Evolutionary conservation across 2,888 invertebrate species (phyloP).

Genomic region (Cryptocheilus praepositus): DNA sequence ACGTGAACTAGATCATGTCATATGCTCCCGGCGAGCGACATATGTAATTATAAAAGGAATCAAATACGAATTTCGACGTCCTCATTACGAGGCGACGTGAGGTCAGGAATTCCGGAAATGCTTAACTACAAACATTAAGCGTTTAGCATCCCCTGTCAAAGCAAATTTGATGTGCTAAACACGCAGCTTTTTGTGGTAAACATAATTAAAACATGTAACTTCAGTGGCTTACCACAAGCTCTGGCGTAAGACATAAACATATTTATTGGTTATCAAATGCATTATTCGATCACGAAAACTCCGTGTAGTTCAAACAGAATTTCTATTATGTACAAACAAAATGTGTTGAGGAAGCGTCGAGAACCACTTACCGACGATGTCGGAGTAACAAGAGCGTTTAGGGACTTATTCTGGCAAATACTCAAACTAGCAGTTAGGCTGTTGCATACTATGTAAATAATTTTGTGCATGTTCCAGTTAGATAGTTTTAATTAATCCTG

Average conservation of each 20-base stretch:
- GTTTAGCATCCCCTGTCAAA: not conserved
- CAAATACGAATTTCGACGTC: conserved; percentile 48
- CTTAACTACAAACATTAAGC: conserved; percentile 32
- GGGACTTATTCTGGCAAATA: conserved; percentile 61
- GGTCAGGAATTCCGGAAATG: no score
- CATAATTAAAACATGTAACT: no score
- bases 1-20: conserved; percentile 2
- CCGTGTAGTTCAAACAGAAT: no score
- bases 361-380: conserved; percentile 56
- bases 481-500: no score
- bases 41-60: conserved; percentile 41
- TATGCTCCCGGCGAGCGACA: conserved; percentile 17
- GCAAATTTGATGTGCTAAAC: not conserved
- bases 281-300: no score
- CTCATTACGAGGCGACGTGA: conserved; percentile 42
- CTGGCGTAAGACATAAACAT: no score
- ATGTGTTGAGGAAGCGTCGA: conserved; percentile 39
- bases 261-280: not conserved
- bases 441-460: conserved; percentile 39
- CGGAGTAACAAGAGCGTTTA: conserved; percentile 53
- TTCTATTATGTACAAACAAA: conserved; percentile 10
- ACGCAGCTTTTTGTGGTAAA: no score
- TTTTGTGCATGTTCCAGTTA: no score
- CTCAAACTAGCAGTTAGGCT: conserved; percentile 64
- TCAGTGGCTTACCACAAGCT: no score